phyloP scores from a whole-genome alignment of 2,888 invertebrate species.

The Idaea dimidiata region DNA sequence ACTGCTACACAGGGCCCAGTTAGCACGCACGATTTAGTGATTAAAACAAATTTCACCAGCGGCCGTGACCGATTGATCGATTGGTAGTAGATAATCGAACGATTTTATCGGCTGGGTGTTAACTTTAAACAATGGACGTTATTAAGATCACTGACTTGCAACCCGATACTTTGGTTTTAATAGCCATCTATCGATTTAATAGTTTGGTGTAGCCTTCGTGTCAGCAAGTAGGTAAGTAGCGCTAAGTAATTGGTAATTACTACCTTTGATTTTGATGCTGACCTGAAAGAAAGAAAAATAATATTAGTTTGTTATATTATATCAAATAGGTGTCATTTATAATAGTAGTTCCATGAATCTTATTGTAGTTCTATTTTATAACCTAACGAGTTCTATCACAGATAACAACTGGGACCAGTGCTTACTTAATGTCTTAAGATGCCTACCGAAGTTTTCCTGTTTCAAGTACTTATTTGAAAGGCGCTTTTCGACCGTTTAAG shows the following conservation, averaged over 20 bases:
- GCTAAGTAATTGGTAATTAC: background rate
- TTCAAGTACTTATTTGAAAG: no score
- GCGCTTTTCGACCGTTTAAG: no score
- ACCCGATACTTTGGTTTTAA: constrained; percentile 13
- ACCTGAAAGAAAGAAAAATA: background rate
- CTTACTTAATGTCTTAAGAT: no score
- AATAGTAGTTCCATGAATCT: no score
- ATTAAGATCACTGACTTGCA: constrained; percentile 18
- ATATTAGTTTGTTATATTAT: no score
- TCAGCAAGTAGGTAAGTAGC: background rate
- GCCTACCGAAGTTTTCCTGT: no score
- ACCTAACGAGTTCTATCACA: no score
- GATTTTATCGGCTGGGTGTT: constrained; percentile 37
- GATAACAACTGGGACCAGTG: no score
- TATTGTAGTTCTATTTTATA: no score
- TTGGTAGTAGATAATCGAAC: constrained; percentile 21
- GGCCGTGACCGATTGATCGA: constrained; percentile 22
- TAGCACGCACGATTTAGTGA: background rate
- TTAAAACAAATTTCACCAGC: constrained; percentile 22
- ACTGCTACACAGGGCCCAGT: background rate
- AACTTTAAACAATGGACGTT: constrained; percentile 34
- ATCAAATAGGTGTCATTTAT: no score
- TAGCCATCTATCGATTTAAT: background rate
- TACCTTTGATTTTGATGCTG: background rate
- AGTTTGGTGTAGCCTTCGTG: background rate